A percentile compares a stretch with the other conserved stretches of the same genome.
Conservation (phyloP, 1,140 invertebrate genomes). For the Euwallacea fornicatus region DNA sequence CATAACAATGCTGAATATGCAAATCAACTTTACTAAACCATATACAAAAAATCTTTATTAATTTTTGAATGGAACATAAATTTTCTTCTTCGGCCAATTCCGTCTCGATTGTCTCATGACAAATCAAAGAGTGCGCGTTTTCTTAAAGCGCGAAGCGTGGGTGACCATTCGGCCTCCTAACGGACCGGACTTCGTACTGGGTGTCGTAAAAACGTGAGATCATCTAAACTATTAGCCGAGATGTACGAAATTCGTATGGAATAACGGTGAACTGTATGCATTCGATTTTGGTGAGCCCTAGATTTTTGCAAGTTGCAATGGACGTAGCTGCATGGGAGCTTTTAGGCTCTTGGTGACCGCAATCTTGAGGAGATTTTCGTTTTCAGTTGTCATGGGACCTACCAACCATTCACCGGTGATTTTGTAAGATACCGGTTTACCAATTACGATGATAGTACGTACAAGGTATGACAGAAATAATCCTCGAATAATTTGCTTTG, state of each 20-base stretch:
- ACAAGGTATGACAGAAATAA: too few species aligned
- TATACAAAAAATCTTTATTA: conserved; percentile 7
- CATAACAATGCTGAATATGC: conserved; percentile 5
- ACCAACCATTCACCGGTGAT: too few species aligned
- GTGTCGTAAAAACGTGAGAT: conserved; percentile 14
- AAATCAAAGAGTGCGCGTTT: conserved; percentile 19
- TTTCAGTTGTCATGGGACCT: too few species aligned
- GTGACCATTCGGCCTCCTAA: conserved; percentile 18
- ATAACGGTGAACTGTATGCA: background rate
- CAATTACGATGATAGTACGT: too few species aligned
- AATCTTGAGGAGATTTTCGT: too few species aligned
- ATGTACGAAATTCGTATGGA: background rate
- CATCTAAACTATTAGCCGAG: conserved; percentile 6
- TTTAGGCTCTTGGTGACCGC: too few species aligned
- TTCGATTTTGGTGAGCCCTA: too few species aligned
- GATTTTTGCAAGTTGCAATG: too few species aligned
- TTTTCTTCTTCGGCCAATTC: conserved; percentile 13
- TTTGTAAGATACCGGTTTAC: too few species aligned
- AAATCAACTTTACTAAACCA: background rate
- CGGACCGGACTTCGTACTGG: conserved; percentile 14
- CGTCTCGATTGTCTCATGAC: conserved; percentile 12
- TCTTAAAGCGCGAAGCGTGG: conserved; percentile 5
- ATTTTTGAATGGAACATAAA: conserved; percentile 13
- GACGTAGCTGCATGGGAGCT: too few species aligned
- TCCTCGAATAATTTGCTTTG: too few species aligned